Percentiles rank a stretch among this genome's conserved stretches.
Conservation (phyloP, 2,797 vertebrate species). For the Diplodus sargus region DNA sequence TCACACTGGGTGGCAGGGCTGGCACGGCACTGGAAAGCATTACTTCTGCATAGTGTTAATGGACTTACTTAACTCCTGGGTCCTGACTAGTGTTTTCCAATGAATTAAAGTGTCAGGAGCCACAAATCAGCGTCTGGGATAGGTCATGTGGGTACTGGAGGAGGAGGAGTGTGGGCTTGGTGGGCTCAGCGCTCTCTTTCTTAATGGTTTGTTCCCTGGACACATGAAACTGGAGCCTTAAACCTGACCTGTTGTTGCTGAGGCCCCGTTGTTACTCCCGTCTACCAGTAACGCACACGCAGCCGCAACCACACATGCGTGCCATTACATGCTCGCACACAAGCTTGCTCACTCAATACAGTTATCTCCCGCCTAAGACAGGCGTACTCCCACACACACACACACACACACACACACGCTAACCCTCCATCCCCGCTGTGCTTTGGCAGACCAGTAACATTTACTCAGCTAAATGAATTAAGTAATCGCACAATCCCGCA, state of each 20-base stretch:
- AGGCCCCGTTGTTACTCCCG: conserved; percentile 75
- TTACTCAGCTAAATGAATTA: conserved; percentile 88
- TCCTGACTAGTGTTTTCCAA: conserved; percentile 85
- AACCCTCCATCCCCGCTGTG: conserved; percentile 60
- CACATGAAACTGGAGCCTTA: conserved; percentile 81
- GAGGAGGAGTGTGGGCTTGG: conserved; percentile 52
- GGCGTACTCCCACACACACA: conserved; percentile 24
- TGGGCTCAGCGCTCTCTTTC: conserved; percentile 81
- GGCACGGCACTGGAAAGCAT: conserved; percentile 78
- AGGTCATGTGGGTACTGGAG: conserved; percentile 67
- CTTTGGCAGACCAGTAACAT: conserved; percentile 83
- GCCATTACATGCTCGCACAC: conserved; percentile 54
- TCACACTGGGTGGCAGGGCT: conserved; percentile 78
- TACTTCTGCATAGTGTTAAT: conserved; percentile 83
- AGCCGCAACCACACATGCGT: conserved; percentile 51
- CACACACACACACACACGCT: not conserved
- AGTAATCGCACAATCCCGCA: conserved; percentile 88
- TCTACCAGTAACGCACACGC: conserved; percentile 71
- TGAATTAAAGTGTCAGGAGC: conserved; percentile 85
- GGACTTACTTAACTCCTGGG: conserved; percentile 83
- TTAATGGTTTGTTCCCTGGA: conserved; percentile 88
- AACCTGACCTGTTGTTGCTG: conserved; percentile 67
- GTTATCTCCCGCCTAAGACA: conserved; percentile 79
- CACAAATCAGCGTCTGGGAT: conserved; percentile 81
- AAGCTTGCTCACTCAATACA: conserved; percentile 7